phyloP scores from a whole-genome alignment of 2,888 invertebrate species.

The Agrotis puta region DNA sequence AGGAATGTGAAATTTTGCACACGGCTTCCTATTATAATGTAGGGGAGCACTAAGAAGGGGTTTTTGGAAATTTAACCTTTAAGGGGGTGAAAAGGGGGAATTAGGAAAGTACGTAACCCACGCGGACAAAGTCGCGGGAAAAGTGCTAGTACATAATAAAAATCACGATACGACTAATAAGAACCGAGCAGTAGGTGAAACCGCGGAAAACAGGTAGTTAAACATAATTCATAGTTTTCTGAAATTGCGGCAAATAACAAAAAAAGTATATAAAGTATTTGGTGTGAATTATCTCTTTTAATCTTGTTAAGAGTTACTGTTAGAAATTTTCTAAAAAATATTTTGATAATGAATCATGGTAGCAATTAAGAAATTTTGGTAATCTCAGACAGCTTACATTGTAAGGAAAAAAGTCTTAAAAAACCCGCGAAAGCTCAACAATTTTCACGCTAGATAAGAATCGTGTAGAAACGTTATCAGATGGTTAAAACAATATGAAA shows the following conservation, averaged over 20 bases:
- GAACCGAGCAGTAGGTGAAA: too few species aligned
- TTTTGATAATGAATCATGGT: background rate
- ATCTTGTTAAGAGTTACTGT: background rate
- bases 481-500: slow-evolving; percentile 60
- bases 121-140: too few species aligned
- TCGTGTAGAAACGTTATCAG: slow-evolving; percentile 55
- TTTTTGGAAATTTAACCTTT: too few species aligned
- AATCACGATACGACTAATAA: too few species aligned
- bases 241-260: background rate
- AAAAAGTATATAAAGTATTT: background rate
- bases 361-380: background rate
- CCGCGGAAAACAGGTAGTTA: too few species aligned
- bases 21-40: too few species aligned
- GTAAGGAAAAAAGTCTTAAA: background rate
- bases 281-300: background rate
- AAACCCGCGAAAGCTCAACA: slow-evolving; percentile 29
- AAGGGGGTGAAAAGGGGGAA: too few species aligned
- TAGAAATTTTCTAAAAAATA: background rate
- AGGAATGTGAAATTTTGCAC: too few species aligned
- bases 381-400: background rate
- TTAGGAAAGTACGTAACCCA: too few species aligned
- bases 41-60: too few species aligned
- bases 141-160: too few species aligned
- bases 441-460: slow-evolving; percentile 49
- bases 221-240: background rate